Conservation (phyloP, 2,113 vertebrate genomes). For the Passer domesticus region DNA sequence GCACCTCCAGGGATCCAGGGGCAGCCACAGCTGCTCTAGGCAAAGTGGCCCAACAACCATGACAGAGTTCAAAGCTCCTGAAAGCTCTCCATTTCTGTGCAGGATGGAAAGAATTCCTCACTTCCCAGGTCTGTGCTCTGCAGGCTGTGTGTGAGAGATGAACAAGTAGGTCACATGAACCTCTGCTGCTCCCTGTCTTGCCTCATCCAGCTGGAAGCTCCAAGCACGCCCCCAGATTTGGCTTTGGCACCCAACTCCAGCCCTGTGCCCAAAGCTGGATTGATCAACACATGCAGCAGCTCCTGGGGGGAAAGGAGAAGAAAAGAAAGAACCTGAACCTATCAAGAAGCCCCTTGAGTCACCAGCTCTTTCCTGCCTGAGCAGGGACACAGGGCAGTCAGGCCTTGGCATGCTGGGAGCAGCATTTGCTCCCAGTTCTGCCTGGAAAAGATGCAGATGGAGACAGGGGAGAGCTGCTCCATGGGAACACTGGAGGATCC, state of each 20-base stretch:
- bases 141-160: background rate
- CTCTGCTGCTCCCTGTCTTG: background rate
- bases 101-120: background rate
- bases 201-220: background rate
- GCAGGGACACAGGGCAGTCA: background rate
- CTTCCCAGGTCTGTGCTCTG: background rate
- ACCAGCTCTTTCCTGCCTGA: background rate
- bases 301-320: background rate
- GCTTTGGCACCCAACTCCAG: background rate
- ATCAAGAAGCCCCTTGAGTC: background rate
- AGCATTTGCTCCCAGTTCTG: background rate
- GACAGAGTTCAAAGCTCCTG: background rate
- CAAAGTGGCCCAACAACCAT: background rate
- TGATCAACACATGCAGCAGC: background rate
- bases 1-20: accelerated
- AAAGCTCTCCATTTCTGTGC: background rate
- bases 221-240: background rate
- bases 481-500: background rate
- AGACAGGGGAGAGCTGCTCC: background rate
- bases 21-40: background rate
- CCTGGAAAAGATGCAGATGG: accelerated
- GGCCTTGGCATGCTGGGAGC: accelerated
- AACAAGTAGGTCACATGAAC: background rate
- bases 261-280: background rate
- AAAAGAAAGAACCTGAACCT: background rate